Conservation (phyloP, 1,140 invertebrate genomes). For the Lethocerus indicus region DNA sequence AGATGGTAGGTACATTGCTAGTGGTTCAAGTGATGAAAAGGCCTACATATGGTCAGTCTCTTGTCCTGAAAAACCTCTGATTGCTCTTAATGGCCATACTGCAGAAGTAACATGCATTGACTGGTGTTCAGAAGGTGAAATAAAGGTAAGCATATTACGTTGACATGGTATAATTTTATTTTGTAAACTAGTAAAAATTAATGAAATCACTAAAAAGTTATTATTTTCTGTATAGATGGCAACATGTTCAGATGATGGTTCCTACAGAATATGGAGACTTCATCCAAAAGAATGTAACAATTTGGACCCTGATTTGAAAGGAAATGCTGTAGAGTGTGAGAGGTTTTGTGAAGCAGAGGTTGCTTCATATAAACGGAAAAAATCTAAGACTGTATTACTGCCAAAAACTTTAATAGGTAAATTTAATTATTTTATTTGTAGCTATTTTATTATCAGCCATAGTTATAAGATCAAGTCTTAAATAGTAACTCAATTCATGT, state of each 20-base stretch:
- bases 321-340: no score
- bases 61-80: constrained; percentile 39
- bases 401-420: no score
- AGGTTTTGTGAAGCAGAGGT: no score
- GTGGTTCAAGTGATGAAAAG: constrained; percentile 65
- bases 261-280: constrained; percentile 7
- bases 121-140: constrained; percentile 40
- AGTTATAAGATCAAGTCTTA: no score
- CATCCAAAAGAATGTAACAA: background rate
- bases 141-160: constrained; percentile 25
- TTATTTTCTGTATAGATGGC: constrained; percentile 1
- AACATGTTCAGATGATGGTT: constrained; percentile 10
- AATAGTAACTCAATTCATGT: no score
- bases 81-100: constrained; percentile 49
- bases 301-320: background rate
- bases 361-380: no score
- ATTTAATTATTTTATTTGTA: no score
- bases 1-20: constrained; percentile 59
- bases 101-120: constrained; percentile 72
- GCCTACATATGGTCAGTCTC: constrained; percentile 70
- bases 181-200: no score
- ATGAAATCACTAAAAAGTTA: background rate
- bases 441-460: no score
- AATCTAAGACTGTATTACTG: no score
- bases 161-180: background rate